Evolutionary conservation across 30 jellyfish, hydroid and myxozoan species (phyloP).

Genomic region (Aurelia coerulea): DNA sequence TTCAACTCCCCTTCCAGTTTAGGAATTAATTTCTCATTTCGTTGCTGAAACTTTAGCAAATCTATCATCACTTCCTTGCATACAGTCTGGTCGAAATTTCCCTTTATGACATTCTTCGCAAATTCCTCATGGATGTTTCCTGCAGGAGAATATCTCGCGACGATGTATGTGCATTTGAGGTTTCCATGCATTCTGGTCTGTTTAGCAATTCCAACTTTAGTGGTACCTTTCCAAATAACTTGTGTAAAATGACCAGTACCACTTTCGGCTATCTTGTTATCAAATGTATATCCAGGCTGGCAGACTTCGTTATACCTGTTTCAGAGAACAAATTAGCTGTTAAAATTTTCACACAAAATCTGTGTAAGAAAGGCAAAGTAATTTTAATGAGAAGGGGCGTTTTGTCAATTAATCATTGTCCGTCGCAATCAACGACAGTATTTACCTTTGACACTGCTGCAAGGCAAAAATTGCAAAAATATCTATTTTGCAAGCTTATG

Average conservation of each 20-base stretch:
- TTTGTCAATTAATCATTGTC: too few relatives aligned
- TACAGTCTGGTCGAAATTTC: slow-evolving; percentile 59
- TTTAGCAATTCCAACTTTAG: slow-evolving; percentile 93
- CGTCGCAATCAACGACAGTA: too few relatives aligned
- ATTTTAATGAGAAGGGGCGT: too few relatives aligned
- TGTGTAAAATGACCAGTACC: slow-evolving; percentile 98
- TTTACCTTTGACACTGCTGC: too few relatives aligned
- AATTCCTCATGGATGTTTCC: slow-evolving; percentile 83
- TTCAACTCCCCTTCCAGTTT: slow-evolving; percentile 66
- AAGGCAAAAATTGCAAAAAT: too few relatives aligned
- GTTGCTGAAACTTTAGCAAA: slow-evolving; percentile 78
- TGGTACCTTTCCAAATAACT: slow-evolving; percentile 91
- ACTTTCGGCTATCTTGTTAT: slow-evolving; percentile 66
- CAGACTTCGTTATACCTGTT: slow-evolving; percentile 96
- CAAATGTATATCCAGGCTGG: slow-evolving; percentile 93
- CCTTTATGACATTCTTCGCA: slow-evolving; percentile 79
- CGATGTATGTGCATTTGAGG: slow-evolving; percentile 93
- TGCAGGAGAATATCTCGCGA: slow-evolving; percentile 94
- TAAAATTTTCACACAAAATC: not conserved
- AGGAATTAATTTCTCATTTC: slow-evolving; percentile 77
- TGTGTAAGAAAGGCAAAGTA: not conserved
- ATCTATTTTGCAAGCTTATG: too few relatives aligned
- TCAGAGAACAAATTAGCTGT: not conserved
- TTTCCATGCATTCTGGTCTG: slow-evolving; percentile 95
- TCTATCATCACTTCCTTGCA: slow-evolving; percentile 75